Base-by-base conservation (phyloP, 2,113 vertebrate genomes). In the Anseranas semipalmata region DNA sequence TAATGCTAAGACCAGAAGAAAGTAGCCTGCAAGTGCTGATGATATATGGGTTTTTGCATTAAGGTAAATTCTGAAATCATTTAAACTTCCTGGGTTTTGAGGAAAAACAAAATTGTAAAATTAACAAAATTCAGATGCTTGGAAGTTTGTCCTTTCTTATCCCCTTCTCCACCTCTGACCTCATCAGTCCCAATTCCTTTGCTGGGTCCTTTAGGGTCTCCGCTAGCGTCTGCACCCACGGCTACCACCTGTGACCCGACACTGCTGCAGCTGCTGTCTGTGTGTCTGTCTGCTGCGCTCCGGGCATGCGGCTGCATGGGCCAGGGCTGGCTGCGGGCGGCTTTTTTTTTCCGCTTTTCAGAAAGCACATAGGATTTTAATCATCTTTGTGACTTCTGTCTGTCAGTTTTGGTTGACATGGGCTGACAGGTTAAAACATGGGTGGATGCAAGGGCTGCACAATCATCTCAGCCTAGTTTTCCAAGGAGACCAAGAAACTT, bases 181-280 rank as follows among this genome's bases (percentile, higher is more conserved):
- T 45, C 39, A 2, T 33, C 52, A 32, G 46, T 52, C n/a, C 28
- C 32, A 28, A 0, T 50, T 62, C 35, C 39, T 58, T 45, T 43
- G 35, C 13, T 6, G 52, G 50, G 35, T 45, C 58, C 68, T 62
- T 80, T 7, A 25, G 63, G 50, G 33, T 80, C 25, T 65, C 52
- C 19, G 32, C 55, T 30, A 12, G 45, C 33, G 8, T 14, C 2
- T 10, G 5, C 2, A 2, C 6, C 16, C 3, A 0, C 32, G 45
- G 48, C 50, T 43, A 12, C 62, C 67, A 6, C 5, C 48, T 45
- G 21, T 3, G 53, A 19, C 10, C 41, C 43, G 70, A 12, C 7
- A 0, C 10, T 28, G 39, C 9, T 4, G 81, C 62, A 39, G 39
- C 20, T 41, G 75, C 75, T 1, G 6, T 24, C 65, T 5, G 18